Conservation (phyloP, 1,140 invertebrate species). For the Pseudobourletiella spinata region DNA sequence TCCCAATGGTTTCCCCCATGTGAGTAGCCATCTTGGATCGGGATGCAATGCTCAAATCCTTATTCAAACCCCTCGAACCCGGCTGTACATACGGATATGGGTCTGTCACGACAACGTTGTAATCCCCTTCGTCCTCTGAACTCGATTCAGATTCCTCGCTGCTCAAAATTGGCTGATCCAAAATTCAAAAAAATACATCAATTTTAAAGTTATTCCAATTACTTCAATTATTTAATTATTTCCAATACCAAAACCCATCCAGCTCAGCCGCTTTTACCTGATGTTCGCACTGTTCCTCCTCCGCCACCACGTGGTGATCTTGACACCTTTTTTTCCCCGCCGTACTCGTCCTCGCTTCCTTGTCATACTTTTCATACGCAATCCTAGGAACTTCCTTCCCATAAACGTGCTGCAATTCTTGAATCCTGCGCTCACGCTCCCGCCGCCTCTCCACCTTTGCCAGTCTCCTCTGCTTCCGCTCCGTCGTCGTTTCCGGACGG, state of each 20-base stretch:
- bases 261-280: not conserved
- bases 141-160: not conserved
- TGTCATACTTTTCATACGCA: conserved; percentile 1
- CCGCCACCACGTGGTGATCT: not conserved
- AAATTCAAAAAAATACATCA: not conserved
- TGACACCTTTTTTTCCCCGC: no score
- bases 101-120: not conserved
- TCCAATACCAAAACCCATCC: not conserved
- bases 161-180: not conserved
- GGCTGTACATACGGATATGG: not conserved
- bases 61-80: not conserved
- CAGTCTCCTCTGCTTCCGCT: not conserved
- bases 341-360: no score
- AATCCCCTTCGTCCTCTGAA: not conserved
- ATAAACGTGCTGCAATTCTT: not conserved
- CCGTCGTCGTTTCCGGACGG: not conserved
- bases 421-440: not conserved
- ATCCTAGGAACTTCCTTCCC: not conserved
- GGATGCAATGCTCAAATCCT: no score
- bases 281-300: not conserved
- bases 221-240: not conserved
- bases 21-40: not conserved
- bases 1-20: not conserved
- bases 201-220: not conserved
- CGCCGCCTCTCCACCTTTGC: not conserved